Evolutionary conservation across 2,888 invertebrate species (phyloP).

Genomic region (Cerceris rybyensis): DNA sequence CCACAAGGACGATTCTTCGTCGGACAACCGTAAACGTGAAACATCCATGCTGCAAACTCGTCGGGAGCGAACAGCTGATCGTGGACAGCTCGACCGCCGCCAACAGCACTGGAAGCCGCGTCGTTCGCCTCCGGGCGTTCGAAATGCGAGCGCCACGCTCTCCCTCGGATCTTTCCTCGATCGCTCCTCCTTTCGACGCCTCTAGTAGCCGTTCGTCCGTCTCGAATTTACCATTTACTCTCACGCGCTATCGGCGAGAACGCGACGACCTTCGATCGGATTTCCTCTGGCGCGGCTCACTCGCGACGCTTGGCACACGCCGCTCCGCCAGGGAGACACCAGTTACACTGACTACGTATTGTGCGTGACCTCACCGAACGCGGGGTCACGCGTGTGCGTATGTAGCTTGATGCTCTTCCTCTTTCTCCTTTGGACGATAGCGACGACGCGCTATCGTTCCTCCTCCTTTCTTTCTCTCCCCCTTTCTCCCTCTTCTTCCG

Average conservation of each 20-base stretch:
- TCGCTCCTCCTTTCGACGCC: slow-evolving; percentile 19
- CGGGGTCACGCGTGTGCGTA: slow-evolving; percentile 37
- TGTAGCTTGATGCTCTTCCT: slow-evolving; percentile 35
- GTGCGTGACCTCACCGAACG: slow-evolving; percentile 37
- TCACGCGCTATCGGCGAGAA: not conserved
- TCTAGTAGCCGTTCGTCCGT: slow-evolving; percentile 19
- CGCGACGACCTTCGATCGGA: not conserved
- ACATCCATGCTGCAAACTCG: slow-evolving; percentile 22
- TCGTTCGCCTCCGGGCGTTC: not conserved
- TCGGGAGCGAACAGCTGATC: slow-evolving; percentile 60
- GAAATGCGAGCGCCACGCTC: not conserved
- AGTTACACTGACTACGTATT: slow-evolving; percentile 37
- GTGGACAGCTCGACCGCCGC: slow-evolving; percentile 14
- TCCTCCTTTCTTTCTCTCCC: slow-evolving; percentile 22
- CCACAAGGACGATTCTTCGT: not conserved
- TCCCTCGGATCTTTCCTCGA: slow-evolving; percentile 17
- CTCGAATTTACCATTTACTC: not conserved
- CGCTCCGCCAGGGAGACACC: slow-evolving; percentile 19
- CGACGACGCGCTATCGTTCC: slow-evolving; percentile 16
- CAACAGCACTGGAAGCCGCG: slow-evolving; percentile 6
- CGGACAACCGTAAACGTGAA: slow-evolving; percentile 1
- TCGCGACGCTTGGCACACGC: slow-evolving; percentile 24
- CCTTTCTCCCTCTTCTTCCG: slow-evolving; percentile 23
- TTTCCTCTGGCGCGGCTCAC: slow-evolving; percentile 24
- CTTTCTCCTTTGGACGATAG: slow-evolving; percentile 5